A percentile compares a stretch with the other conserved stretches of the same genome.
Evolutionary conservation across 2,797 vertebrate genomes (phyloP).

Genomic region (Macroramphosus scolopax): DNA sequence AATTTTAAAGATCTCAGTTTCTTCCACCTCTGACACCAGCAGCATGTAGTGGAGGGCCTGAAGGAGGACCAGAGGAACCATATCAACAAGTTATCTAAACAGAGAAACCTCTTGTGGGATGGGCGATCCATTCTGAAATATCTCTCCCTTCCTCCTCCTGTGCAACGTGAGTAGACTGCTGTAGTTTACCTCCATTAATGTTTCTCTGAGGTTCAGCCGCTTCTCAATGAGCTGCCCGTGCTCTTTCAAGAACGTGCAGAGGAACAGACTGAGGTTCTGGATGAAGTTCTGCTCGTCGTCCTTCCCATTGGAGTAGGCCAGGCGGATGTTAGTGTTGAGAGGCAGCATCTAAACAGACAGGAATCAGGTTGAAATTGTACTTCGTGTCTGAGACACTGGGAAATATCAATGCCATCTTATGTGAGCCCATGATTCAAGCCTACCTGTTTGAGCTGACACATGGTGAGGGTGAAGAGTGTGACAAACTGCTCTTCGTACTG

Average conservation of each 20-base stretch:
- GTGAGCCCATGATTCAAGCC: conserved; percentile 6
- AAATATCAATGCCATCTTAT: not conserved
- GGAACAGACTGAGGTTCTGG: conserved; percentile 96
- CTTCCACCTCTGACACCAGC: conserved; percentile 95
- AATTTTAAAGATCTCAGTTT: conserved; percentile 98
- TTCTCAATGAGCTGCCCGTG: conserved; percentile 95
- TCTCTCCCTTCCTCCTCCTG: no score
- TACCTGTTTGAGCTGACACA: conserved; percentile 98
- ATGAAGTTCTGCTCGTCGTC: conserved; percentile 98
- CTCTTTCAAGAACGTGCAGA: conserved; percentile 96
- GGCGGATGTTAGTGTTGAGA: conserved; percentile 93
- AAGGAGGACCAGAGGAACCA: not conserved
- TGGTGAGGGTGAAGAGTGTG: conserved; percentile 93
- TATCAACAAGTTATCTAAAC: not conserved
- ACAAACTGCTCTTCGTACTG: conserved; percentile 98
- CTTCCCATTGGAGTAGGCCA: conserved; percentile 94
- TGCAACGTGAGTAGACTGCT: no score
- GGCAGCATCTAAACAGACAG: conserved; percentile 87
- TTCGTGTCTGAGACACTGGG: not conserved
- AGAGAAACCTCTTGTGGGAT: no score
- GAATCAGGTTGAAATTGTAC: not conserved
- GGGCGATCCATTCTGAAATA: no score
- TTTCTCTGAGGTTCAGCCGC: conserved; percentile 90
- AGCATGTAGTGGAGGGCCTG: conserved; percentile 83
- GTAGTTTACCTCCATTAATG: conserved; percentile 88